phyloP scores from a whole-genome alignment of 2,797 vertebrate species.

The Diplodus sargus region DNA sequence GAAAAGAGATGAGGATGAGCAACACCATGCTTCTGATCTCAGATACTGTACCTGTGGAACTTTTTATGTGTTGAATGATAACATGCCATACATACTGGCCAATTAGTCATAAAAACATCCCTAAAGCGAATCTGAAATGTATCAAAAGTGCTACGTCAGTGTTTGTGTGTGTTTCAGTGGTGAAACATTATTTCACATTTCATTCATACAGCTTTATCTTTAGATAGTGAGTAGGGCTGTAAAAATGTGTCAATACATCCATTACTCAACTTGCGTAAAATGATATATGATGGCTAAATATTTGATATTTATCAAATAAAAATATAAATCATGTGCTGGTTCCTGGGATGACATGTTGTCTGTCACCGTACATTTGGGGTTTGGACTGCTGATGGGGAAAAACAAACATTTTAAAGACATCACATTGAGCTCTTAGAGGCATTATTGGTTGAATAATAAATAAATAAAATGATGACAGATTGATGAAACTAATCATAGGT shows the following conservation, averaged over 20 bases:
- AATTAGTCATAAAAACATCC: neutral
- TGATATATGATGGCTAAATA: neutral
- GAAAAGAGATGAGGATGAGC: conserved; percentile 45
- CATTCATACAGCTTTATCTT: too few species aligned
- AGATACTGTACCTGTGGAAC: conserved; percentile 40
- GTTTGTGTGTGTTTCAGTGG: neutral
- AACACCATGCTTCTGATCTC: conserved; percentile 28
- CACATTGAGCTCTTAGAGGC: neutral
- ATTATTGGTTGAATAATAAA: neutral
- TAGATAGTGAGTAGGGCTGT: too few species aligned
- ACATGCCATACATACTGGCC: neutral
- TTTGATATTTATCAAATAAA: neutral
- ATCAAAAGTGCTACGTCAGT: neutral
- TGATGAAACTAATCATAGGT: neutral
- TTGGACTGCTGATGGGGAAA: neutral
- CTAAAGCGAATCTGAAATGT: neutral
- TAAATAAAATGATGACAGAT: neutral
- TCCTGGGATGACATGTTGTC: neutral
- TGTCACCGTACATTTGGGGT: neutral
- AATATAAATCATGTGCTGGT: neutral
- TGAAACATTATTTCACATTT: neutral
- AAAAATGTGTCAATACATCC: too few species aligned
- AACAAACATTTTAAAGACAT: neutral
- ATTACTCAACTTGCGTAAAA: neutral
- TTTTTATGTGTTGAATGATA: conserved; percentile 7